Base-by-base conservation (phyloP, 1,140 invertebrate genomes). In the Mizuhopecten yessoensis region DNA sequence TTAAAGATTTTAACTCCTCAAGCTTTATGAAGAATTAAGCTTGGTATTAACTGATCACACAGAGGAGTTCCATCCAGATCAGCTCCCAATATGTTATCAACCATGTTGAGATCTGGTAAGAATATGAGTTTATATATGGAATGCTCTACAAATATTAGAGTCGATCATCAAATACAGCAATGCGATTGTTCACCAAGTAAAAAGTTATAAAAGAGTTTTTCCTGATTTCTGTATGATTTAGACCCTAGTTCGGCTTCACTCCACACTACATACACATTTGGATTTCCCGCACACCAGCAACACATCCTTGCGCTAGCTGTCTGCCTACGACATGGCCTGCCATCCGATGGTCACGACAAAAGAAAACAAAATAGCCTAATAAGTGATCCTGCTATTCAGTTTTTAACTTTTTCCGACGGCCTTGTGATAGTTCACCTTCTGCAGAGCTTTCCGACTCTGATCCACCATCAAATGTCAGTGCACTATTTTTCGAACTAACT, bases 391-490 rank as follows among this genome's bases (percentile, higher is more conserved):
- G 42, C 29, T 75, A 75, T 75, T 75, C 57, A 75, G 92, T 92
- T 49, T 92, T 92, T 86, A 92, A 91, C 42, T 91, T 91, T 90
- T 92, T 92, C n/a, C 92, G 88, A 86, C 90, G 86, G 39, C 86
- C 92, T 75, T 75, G 87, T 17, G 86, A 49, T 45, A 91, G 45
- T 33, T 92, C 90, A 49, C 90, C 92, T 34, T 92, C 92, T 23
- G 89, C 86, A 11, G 92, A 92, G 49, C 92, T 92, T 57, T 92
- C 92, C 45, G 92, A 92, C 88, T 91, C 92, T 23, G 92, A 92
- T 20, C 88, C 90, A 34, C 86, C 92, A 89, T 89, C 90, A 89
- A 90, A 89, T 39, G 33, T 88, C 75, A 42, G 87, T 45, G 57
- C 87, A 86, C 49, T 86, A 7, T 75, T 87, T 86, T 87, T 29